These are phyloP conservation scores for Trogon surrucura DNA, from an alignment of 2,113 vertebrate species.

Conservation along the genomic window DNA sequence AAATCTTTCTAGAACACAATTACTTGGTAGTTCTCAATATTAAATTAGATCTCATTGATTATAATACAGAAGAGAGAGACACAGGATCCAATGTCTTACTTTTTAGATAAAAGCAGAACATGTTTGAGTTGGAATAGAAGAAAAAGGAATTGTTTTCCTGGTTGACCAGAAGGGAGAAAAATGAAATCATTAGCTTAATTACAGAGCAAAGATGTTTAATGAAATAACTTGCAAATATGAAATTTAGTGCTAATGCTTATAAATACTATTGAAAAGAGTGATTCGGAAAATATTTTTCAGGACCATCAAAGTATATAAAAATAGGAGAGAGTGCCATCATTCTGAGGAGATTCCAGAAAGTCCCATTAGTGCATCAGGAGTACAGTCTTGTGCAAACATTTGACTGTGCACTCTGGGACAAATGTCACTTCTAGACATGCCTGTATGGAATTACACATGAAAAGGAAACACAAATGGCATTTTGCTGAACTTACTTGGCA, in stretches of 20 bases:
- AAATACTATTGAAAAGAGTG: conserved; percentile 17
- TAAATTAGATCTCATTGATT: not conserved
- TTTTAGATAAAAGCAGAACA: conserved; percentile 21
- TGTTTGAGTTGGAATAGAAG: not conserved
- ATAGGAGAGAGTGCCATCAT: not conserved
- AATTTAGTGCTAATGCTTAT: conserved; percentile 62
- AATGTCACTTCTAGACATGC: not conserved
- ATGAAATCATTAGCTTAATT: conserved; percentile 66
- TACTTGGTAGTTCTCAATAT: not conserved
- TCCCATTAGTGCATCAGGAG: not conserved
- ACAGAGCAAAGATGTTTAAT: conserved; percentile 52
- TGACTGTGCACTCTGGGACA: not conserved
- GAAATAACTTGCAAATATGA: conserved; percentile 49
- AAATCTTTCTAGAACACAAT: not conserved
- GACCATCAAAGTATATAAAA: not conserved
- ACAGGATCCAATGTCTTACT: not conserved
- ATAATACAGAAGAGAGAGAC: not conserved
- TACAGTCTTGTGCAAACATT: not conserved
- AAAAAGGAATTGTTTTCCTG: conserved; percentile 27
- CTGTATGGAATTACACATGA: not conserved
- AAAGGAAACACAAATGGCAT: not conserved
- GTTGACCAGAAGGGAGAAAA: conserved; percentile 63
- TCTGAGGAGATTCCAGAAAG: not conserved
- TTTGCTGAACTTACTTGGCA: not conserved
- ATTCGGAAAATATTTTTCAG: conserved; percentile 38